A percentile compares a stretch with the other conserved stretches of the same genome.
phyloP scores from a whole-genome alignment of 2,888 invertebrate species.

The Andrena dorsata region DNA sequence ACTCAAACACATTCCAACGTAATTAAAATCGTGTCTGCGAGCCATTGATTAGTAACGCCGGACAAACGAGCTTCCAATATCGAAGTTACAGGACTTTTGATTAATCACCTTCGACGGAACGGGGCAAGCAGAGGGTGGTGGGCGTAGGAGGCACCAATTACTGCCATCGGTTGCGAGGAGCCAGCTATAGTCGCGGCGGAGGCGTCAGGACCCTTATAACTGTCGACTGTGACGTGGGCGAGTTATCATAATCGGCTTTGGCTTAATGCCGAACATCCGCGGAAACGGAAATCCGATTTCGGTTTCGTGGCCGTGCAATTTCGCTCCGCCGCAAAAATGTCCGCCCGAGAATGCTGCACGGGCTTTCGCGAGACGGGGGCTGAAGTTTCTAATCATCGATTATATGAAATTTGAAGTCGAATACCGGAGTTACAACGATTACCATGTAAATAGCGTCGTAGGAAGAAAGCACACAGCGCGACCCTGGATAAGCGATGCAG shows the following conservation, averaged over 20 bases:
- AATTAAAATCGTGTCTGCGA: conserved; percentile 30
- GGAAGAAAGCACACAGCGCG: neutral
- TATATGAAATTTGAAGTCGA: neutral
- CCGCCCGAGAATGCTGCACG: neutral
- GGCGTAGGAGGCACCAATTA: conserved; percentile 61
- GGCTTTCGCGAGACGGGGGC: neutral
- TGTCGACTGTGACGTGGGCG: conserved; percentile 57
- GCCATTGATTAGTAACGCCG: conserved; percentile 15
- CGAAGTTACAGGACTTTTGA: conserved; percentile 45
- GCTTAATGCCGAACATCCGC: conserved; percentile 76
- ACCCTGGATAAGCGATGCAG: neutral
- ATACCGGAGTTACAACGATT: neutral
- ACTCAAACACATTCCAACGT: neutral
- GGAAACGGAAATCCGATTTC: conserved; percentile 74
- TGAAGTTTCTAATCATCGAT: neutral
- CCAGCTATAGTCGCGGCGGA: conserved; percentile 25
- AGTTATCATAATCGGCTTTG: conserved; percentile 81
- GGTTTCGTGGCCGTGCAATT: conserved; percentile 45
- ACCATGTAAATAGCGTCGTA: neutral
- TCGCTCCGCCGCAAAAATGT: conserved; percentile 28
- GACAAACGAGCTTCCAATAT: conserved; percentile 50
- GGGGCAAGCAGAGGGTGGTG: conserved; percentile 33
- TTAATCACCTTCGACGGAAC: conserved; percentile 56
- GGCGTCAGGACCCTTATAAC: conserved; percentile 50
- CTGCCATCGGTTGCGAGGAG: conserved; percentile 56